These are phyloP conservation scores for Pheucticus melanocephalus DNA, from an alignment of 2,113 vertebrate genomes.

Conservation along the genomic window DNA sequence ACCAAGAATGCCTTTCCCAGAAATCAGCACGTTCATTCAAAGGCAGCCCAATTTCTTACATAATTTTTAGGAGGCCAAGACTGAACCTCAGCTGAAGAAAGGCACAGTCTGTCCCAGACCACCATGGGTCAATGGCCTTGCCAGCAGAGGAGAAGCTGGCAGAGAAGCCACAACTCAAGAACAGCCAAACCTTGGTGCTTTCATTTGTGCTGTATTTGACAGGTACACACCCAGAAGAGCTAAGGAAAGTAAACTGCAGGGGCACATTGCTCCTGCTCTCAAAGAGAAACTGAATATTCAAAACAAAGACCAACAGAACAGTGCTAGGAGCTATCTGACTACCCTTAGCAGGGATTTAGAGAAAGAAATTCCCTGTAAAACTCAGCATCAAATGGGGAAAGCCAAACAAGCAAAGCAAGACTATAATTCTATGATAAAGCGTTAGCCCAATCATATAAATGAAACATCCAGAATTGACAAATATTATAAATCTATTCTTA, in stretches of 20 bases:
- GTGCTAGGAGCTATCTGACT: not conserved
- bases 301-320: not conserved
- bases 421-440: not conserved
- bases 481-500: not conserved
- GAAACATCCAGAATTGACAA: not conserved
- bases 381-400: not conserved
- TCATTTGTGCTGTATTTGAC: not conserved
- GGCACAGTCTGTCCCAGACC: not conserved
- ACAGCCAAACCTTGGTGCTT: not conserved
- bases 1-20: not conserved
- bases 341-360: not conserved
- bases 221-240: fast-evolving
- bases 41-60: not conserved
- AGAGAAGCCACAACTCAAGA: not conserved
- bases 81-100: not conserved
- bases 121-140: not conserved
- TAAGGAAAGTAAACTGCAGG: not conserved
- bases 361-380: not conserved
- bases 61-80: not conserved
- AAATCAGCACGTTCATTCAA: not conserved
- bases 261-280: not conserved
- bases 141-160: not conserved
- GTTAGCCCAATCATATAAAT: not conserved
- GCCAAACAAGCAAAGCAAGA: not conserved
- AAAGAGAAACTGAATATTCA: not conserved